Base-by-base conservation (phyloP, 2,113 vertebrate genomes). In the Ictalurus furcatus region DNA sequence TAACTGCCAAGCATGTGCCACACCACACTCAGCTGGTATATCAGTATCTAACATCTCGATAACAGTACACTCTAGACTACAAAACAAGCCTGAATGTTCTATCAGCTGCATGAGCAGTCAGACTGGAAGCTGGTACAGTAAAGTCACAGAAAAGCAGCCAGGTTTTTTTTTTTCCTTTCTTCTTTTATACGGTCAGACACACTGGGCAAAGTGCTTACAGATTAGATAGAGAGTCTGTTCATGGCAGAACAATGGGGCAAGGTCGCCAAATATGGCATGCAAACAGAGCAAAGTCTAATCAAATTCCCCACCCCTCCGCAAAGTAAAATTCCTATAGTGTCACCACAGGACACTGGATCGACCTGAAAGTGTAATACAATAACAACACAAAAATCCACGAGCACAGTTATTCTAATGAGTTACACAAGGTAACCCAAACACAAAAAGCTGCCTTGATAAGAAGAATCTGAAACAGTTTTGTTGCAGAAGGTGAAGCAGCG, bases 181-280 rank as follows among this genome's bases (percentile, higher is more conserved):
- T 4, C 37, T 78, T 78, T 52, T 28, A 84, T 81, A 79, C 4
- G 44, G 58, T 85, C 79, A 37, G 67, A 86, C 52, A 67, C 44
- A 48, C 84, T 84, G 71, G 79, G 86, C 86, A 86, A 89, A 90
- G 86, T 85, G 82, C 79, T 86, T 23, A 76, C 23, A 84, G 86
- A 89, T 89, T 84, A 90, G 86, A 88, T 90, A 79, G 65, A 85
- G 86, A 0, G 37, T 54, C 56, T 67, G 83, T 71, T n/a, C 28
- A 28, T 61, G 86, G 82, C 74, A 78, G 83, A 89, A 89, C 74
- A 81, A 84, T 87, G 30, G 73, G 58, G 85, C 25, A 30, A 87
- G 73, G 86, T 85, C 81, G 54, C 74, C 86, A 87, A 91, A 89
- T 71, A 84, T 84, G 90, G 63, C 88, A 74, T 54, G 86, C 74